A percentile compares a stretch with the other conserved stretches of the same genome.
Conservation (phyloP, 1,140 invertebrate species). For the Sitodiplosis mosellana region DNA sequence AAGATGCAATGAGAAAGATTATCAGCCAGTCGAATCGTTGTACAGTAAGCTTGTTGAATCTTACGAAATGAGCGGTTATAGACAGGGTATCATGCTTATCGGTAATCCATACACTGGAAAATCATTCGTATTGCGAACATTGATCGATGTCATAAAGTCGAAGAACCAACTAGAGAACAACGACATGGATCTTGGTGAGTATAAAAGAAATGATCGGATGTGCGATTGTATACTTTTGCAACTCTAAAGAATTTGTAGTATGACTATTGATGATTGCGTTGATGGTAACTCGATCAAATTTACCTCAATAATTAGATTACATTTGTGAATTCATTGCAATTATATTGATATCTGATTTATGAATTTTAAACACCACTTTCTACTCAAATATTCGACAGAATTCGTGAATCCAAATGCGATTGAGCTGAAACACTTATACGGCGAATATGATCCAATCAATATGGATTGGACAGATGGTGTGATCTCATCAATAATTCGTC, state of each 20-base stretch:
- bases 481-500: conserved; percentile 54
- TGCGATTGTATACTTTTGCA: too few relatives aligned
- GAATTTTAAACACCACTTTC: too few relatives aligned
- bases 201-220: too few relatives aligned
- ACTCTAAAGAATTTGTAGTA: too few relatives aligned
- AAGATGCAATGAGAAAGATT: conserved; percentile 35
- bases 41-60: conserved; percentile 49
- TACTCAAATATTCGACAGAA: too few relatives aligned
- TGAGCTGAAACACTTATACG: conserved; percentile 79
- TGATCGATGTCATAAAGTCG: too few relatives aligned
- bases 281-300: too few relatives aligned
- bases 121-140: conserved; percentile 30
- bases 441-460: conserved; percentile 73
- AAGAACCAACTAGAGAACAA: too few relatives aligned
- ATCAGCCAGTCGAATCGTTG: conserved; percentile 54
- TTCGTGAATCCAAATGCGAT: conserved; percentile 85
- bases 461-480: conserved; percentile 87
- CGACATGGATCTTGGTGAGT: not conserved
- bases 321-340: too few relatives aligned
- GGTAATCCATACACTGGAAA: conserved; percentile 58
- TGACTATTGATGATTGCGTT: too few relatives aligned
- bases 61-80: conserved; percentile 70
- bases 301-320: too few relatives aligned
- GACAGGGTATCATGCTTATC: conserved; percentile 73
- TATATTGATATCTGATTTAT: too few relatives aligned